A percentile compares a stretch with the other conserved stretches of the same genome.
These are phyloP conservation scores for Ptychobarbus kaznakovi DNA, from an alignment of 2,797 vertebrate genomes.

Conservation along the genomic window DNA sequence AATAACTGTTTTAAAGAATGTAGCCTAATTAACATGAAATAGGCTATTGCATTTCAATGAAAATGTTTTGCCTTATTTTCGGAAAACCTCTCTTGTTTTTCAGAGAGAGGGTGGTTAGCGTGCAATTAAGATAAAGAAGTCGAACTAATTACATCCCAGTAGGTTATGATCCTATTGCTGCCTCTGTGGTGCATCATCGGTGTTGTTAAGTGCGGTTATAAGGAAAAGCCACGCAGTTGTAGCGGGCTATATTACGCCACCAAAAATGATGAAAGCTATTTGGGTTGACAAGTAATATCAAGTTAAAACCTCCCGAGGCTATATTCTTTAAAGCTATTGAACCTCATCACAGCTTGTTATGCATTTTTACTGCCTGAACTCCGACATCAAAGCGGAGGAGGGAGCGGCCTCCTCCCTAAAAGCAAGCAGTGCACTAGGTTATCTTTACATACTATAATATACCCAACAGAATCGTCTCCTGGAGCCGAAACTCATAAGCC, in stretches of 20 bases:
- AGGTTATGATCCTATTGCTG: constrained; percentile 27
- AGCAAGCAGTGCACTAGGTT: constrained; percentile 40
- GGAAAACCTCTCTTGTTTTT: neutral
- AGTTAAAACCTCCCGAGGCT: constrained; percentile 42
- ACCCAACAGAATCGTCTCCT: neutral
- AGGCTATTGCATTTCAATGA: neutral
- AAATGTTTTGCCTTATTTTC: neutral
- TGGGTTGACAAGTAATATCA: constrained; percentile 44
- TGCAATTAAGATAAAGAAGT: constrained; percentile 37
- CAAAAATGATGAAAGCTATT: constrained; percentile 39
- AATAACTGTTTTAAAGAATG: neutral
- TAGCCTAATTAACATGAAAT: neutral
- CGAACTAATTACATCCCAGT: constrained; percentile 32
- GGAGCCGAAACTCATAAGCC: constrained; percentile 11
- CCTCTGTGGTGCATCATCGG: neutral
- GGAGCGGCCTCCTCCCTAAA: constrained; percentile 50
- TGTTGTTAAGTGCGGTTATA: constrained; percentile 29
- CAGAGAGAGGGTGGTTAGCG: neutral
- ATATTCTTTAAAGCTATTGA: constrained; percentile 48
- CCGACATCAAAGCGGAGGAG: constrained; percentile 55
- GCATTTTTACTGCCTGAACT: constrained; percentile 52
- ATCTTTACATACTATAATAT: constrained; percentile 38
- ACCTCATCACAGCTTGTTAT: constrained; percentile 52
- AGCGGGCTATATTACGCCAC: constrained; percentile 35
- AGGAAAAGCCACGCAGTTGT: constrained; percentile 26